phyloP scores from a whole-genome alignment of 1,140 invertebrate genomes.

The Rhagoletis pomonella region DNA sequence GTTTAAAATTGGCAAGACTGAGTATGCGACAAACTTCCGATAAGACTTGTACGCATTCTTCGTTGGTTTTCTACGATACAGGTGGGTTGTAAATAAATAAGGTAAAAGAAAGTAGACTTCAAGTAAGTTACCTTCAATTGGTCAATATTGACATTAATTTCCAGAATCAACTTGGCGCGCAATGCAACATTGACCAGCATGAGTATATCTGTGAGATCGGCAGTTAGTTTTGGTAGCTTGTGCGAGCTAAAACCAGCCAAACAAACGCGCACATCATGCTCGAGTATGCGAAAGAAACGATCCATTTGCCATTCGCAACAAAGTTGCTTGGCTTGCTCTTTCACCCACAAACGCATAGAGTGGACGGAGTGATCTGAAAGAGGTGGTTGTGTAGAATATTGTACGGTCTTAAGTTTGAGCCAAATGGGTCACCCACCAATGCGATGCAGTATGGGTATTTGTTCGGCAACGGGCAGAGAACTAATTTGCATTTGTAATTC shows the following conservation, averaged over 20 bases:
- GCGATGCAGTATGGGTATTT: slow-evolving; percentile 86
- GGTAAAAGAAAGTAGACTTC: not conserved
- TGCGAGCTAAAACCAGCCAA: slow-evolving; percentile 79
- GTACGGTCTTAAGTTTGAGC: not conserved
- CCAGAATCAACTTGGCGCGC: slow-evolving; percentile 84
- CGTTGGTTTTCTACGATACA: slow-evolving; percentile 78
- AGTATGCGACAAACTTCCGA: slow-evolving; percentile 82
- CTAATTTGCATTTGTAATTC: slow-evolving; percentile 67
- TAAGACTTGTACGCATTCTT: slow-evolving; percentile 81
- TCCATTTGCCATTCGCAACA: slow-evolving; percentile 84
- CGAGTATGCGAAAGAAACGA: slow-evolving; percentile 78
- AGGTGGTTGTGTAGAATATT: slow-evolving; percentile 4
- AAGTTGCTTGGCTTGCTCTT: slow-evolving; percentile 80
- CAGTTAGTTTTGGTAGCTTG: slow-evolving; percentile 77
- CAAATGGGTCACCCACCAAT: slow-evolving; percentile 75
- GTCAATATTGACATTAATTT: slow-evolving; percentile 82
- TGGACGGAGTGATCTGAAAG: slow-evolving; percentile 83
- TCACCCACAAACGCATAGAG: slow-evolving; percentile 83
- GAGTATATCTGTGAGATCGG: slow-evolving; percentile 74
- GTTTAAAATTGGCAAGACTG: slow-evolving; percentile 84
- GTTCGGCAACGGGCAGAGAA: slow-evolving; percentile 84
- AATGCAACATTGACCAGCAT: slow-evolving; percentile 83
- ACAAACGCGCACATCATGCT: slow-evolving; percentile 81
- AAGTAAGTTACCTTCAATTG: slow-evolving; percentile 79
- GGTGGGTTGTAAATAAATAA: not conserved